These are phyloP conservation scores for Euspilapteryx auroguttella DNA, from an alignment of 2,888 invertebrate species.

Conservation along the genomic window DNA sequence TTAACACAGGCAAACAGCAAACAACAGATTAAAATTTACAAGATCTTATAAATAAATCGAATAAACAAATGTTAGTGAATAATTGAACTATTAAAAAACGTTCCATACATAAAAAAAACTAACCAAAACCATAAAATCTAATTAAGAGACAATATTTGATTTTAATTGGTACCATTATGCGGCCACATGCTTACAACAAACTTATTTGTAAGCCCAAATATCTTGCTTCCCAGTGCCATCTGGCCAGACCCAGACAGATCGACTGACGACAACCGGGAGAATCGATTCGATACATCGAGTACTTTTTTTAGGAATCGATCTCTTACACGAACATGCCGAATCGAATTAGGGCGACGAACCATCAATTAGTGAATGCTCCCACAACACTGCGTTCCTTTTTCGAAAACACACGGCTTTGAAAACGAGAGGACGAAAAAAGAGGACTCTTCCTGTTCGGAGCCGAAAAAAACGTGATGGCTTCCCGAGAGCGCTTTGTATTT, in stretches of 20 bases:
- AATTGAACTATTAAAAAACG: no score
- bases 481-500: not conserved
- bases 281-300: conserved; percentile 40
- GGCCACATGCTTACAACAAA: conserved; percentile 26
- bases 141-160: conserved; percentile 22
- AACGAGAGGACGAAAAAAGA: conserved; percentile 26
- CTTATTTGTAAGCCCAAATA: conserved; percentile 17
- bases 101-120: no score
- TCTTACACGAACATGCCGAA: conserved; percentile 22
- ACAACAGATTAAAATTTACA: no score
- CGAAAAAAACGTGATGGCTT: not conserved
- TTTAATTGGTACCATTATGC: conserved; percentile 14
- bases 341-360: conserved; percentile 25
- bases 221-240: conserved; percentile 18
- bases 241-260: conserved; percentile 20
- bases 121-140: no score
- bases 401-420: conserved; percentile 37
- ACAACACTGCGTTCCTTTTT: conserved; percentile 26
- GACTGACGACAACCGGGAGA: conserved; percentile 30
- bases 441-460: conserved; percentile 6
- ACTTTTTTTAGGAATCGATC: conserved; percentile 15
- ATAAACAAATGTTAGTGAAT: no score
- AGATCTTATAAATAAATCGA: no score
- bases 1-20: no score
- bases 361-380: conserved; percentile 51